A percentile compares a stretch with the other conserved stretches of the same genome.
These are phyloP conservation scores for Microchrysa polita DNA, from an alignment of 2,888 invertebrate genomes.

Conservation along the genomic window DNA sequence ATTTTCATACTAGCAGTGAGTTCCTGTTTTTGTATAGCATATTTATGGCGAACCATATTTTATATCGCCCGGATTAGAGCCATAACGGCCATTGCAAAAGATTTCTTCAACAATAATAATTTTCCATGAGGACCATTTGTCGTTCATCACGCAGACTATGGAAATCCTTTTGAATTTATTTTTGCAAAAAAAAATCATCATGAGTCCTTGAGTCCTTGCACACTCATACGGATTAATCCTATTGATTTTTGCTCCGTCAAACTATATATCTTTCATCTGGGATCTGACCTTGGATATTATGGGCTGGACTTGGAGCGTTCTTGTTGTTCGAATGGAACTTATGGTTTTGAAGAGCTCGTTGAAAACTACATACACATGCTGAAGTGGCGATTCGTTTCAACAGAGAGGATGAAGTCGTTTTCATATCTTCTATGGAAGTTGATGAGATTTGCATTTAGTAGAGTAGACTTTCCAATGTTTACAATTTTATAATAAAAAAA, in stretches of 20 bases:
- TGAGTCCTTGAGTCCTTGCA: neutral
- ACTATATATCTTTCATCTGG: conserved; percentile 1
- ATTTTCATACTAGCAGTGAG: conserved; percentile 13
- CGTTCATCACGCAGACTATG: too few species aligned
- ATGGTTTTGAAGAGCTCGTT: neutral
- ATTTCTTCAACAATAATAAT: too few species aligned
- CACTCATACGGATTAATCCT: neutral
- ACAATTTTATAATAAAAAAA: too few species aligned
- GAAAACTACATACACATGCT: neutral
- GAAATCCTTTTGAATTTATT: too few species aligned
- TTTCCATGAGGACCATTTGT: too few species aligned
- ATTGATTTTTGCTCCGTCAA: conserved; percentile 17
- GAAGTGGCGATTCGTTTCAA: neutral
- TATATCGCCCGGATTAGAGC: neutral
- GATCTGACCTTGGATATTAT: conserved; percentile 23
- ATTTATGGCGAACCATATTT: conserved; percentile 29
- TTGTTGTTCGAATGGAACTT: conserved; percentile 12
- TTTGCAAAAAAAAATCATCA: too few species aligned
- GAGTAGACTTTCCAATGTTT: too few species aligned
- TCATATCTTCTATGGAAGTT: too few species aligned
- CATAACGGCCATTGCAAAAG: too few species aligned
- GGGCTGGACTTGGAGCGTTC: neutral
- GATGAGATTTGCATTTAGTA: too few species aligned
- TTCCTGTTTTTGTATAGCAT: neutral
- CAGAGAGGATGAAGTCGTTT: too few species aligned